Base-by-base conservation (phyloP, 2,113 vertebrate species). In the Petromus typicus region DNA sequence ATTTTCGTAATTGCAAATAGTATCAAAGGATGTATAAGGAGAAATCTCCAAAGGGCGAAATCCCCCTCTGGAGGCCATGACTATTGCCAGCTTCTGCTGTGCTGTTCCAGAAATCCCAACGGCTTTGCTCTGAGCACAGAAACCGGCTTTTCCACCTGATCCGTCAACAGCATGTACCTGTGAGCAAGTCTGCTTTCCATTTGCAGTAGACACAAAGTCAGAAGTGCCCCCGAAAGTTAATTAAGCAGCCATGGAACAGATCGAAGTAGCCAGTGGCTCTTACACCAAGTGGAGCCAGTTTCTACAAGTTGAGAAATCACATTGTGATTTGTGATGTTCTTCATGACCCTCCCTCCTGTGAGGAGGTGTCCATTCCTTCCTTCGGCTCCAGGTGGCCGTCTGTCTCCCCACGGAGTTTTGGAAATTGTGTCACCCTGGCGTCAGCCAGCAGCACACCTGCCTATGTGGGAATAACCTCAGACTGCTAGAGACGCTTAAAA, bases 151-250 rank as follows among this genome's bases (percentile, higher is more conserved):
- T 37, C 75, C 30, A 75, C 63, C 79, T 89, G 85, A 96, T 86
- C 73, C 83, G 96, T 94, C 91, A 86, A 59, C 89, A 82, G 93
- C 69, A 94, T 86, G 93, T 89, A 91, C 93, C 83, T 89, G 91
- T 83, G 63, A 84, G 92, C 83, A 94, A 95, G 73, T 86, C 93
- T 63, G 11, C 79, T 95, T 95, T 93, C 73, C 73, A 83, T 37
- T 59, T 75, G 56, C 51, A 63, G 57, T 93, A 67, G 83, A 37
- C 43, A 84, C 78, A 57, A 75, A 95, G 91, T 34, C 73, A 67
- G 89, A 86, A 95, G 48, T 86, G 56, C 37, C 83, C 48, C 51
- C 14, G 2, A 88, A 96, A 96, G 83, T 89, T 89, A 97, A 93
- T 96, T 73, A 95, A 96, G 73, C 73, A 57, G 79, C 89, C n/a